Evolutionary conservation across 2,888 invertebrate genomes (phyloP).

Genomic region (Penaeus monodon): DNA sequence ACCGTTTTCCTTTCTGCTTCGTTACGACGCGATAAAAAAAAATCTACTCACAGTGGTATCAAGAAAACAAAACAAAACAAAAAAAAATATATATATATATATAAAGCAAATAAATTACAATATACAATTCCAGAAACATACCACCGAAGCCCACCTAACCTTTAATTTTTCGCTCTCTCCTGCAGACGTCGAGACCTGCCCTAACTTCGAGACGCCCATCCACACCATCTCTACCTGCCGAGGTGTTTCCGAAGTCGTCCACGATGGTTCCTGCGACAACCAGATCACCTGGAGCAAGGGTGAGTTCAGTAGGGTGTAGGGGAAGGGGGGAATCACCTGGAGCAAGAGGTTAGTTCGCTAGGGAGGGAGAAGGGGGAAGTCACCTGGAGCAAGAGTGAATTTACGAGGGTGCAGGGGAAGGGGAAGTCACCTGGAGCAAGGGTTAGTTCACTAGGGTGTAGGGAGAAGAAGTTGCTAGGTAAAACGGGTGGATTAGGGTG

Average conservation of each 20-base stretch:
- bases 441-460: neutral
- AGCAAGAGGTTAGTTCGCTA: neutral
- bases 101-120: too few relatives aligned
- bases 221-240: slow-evolving; percentile 65
- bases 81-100: too few relatives aligned
- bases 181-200: slow-evolving; percentile 65
- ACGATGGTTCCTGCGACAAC: slow-evolving; percentile 65
- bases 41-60: too few relatives aligned
- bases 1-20: too few relatives aligned
- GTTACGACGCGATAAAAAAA: too few relatives aligned
- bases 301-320: slow-evolving; percentile 20
- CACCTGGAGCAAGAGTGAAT: neutral
- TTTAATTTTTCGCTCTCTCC: neutral
- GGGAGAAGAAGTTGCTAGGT: neutral
- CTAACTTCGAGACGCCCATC: slow-evolving; percentile 66
- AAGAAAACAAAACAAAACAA: too few relatives aligned
- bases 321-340: neutral
- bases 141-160: neutral
- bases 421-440: neutral
- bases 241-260: slow-evolving; percentile 65
- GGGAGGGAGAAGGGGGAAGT: neutral
- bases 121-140: too few relatives aligned
- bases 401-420: neutral
- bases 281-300: slow-evolving; percentile 65
- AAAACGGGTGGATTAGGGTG: neutral